Evolutionary conservation across 2,888 invertebrate species (phyloP).

Genomic region (Napeogenes inachia): DNA sequence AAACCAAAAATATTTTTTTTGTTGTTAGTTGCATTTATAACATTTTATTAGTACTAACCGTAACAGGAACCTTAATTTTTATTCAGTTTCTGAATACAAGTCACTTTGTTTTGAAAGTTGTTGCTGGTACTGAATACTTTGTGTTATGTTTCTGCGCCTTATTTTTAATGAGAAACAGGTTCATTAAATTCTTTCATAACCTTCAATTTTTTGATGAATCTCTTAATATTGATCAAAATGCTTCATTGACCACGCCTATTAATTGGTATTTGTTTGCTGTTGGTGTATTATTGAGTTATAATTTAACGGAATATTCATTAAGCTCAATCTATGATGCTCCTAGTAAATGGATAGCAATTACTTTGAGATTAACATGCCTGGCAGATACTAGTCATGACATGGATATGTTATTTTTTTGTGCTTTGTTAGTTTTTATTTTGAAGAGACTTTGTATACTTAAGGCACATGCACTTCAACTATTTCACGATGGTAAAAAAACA

Average conservation of each 20-base stretch:
- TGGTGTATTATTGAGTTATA: constrained; percentile 32
- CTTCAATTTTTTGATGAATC: constrained; percentile 45
- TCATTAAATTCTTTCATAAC: constrained; percentile 41
- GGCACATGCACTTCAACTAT: constrained; percentile 46
- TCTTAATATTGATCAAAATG: constrained; percentile 45
- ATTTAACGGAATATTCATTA: constrained; percentile 37
- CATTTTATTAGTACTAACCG: not conserved
- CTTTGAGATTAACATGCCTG: constrained; percentile 30
- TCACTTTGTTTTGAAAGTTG: constrained; percentile 39
- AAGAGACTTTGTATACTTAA: constrained; percentile 49
- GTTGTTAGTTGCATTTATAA: not conserved
- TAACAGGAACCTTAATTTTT: not conserved
- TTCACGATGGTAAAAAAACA: constrained; percentile 26
- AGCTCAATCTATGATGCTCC: constrained; percentile 1
- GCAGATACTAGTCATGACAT: constrained; percentile 45
- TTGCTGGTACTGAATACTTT: constrained; percentile 41
- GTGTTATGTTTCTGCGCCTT: constrained; percentile 40
- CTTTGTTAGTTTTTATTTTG: constrained; percentile 43
- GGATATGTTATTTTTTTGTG: constrained; percentile 49
- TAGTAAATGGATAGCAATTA: not conserved
- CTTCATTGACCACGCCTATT: constrained; percentile 33
- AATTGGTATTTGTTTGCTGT: constrained; percentile 35
- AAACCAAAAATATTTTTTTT: not conserved
- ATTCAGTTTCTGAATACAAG: constrained; percentile 28
- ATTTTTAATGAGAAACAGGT: constrained; percentile 38